These are phyloP conservation scores for Stratiolaelaps scimitus DNA, from an alignment of 1,140 invertebrate species.

Conservation along the genomic window DNA sequence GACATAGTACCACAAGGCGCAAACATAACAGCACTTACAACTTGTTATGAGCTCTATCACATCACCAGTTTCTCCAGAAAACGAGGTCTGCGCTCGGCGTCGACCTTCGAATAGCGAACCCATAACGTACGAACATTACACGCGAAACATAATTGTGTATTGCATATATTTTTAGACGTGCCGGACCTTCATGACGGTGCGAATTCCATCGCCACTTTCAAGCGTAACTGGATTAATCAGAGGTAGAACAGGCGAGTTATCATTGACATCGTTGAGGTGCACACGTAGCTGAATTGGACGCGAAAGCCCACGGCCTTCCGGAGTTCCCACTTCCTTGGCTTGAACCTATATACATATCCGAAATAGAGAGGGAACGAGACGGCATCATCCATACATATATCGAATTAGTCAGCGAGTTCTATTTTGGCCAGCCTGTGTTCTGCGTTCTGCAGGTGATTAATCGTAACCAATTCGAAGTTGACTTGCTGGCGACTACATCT, in stretches of 20 bases:
- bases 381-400: too few relatives aligned
- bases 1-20: neutral
- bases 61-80: too few relatives aligned
- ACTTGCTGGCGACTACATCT: neutral
- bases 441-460: neutral
- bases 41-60: too few relatives aligned
- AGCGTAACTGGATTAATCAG: slow-evolving; percentile 61
- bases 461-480: neutral
- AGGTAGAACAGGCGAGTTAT: slow-evolving; percentile 63
- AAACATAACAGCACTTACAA: neutral
- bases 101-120: too few relatives aligned
- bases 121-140: too few relatives aligned
- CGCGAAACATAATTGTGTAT: too few relatives aligned
- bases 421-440: too few relatives aligned
- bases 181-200: slow-evolving; percentile 56
- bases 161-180: too few relatives aligned
- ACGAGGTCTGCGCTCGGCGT: too few relatives aligned
- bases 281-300: slow-evolving; percentile 64
- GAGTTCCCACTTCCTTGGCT: slow-evolving; percentile 54
- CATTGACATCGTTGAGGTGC: slow-evolving; percentile 64
- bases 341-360: slow-evolving; percentile 45
- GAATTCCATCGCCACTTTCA: slow-evolving; percentile 61
- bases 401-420: too few relatives aligned
- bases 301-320: slow-evolving; percentile 57
- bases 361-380: too few relatives aligned